A percentile compares a stretch with the other conserved stretches of the same genome.
phyloP scores from a whole-genome alignment of 1,140 invertebrate genomes.

The Drosophila bocki region DNA sequence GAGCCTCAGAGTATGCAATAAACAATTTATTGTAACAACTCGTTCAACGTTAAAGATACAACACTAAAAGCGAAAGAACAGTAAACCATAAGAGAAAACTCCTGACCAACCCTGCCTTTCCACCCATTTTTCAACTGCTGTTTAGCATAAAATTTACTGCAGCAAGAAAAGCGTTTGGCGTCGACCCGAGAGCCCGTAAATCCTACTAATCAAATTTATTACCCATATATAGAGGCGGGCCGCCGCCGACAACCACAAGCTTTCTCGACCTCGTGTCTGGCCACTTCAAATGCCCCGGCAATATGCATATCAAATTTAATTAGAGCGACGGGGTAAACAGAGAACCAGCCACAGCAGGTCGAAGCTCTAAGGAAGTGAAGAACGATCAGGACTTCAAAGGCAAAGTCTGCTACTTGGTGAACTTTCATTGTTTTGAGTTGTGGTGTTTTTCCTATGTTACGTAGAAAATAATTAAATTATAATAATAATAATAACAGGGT shows the following conservation, averaged over 20 bases:
- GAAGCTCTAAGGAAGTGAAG: neutral
- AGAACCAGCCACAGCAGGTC: constrained; percentile 64
- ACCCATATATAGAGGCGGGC: constrained; percentile 54
- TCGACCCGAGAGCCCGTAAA: constrained; percentile 70
- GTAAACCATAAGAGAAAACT: constrained; percentile 13
- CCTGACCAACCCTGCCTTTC: constrained; percentile 4
- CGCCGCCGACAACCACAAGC: constrained; percentile 50
- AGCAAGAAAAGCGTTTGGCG: constrained; percentile 73
- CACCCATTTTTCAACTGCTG: constrained; percentile 35
- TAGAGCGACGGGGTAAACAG: constrained; percentile 75
- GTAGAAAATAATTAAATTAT: neutral
- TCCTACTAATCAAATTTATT: constrained; percentile 83
- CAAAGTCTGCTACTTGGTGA: neutral
- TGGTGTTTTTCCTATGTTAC: neutral
- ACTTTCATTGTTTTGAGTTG: constrained; percentile 10
- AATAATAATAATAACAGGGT: neutral
- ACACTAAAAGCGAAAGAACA: constrained; percentile 36
- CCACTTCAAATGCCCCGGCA: constrained; percentile 71
- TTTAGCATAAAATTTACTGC: constrained; percentile 82
- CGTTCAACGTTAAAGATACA: constrained; percentile 64
- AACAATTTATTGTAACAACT: constrained; percentile 78
- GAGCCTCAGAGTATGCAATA: constrained; percentile 68
- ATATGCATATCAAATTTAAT: constrained; percentile 84
- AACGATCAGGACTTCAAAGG: constrained; percentile 39
- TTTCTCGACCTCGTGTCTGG: constrained; percentile 25